Conservation (phyloP, 2,797 vertebrate species). For the Girardinus metallicus region DNA sequence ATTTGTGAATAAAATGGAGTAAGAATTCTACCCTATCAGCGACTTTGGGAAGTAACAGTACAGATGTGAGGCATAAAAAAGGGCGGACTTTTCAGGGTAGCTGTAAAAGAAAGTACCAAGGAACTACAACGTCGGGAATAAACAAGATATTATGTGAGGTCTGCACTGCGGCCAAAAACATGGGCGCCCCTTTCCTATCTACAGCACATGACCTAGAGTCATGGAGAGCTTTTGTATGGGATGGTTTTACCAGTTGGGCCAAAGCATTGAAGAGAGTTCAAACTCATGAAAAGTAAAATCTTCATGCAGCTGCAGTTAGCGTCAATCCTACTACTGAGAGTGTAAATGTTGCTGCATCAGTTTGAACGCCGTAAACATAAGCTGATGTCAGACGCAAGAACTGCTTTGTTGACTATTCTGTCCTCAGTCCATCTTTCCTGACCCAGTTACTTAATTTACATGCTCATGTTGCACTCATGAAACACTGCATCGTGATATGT, state of each 20-base stretch:
- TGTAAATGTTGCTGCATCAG: constrained; percentile 5
- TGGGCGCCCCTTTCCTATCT: background rate
- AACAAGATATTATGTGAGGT: background rate
- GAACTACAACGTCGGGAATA: background rate
- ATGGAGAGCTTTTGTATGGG: background rate
- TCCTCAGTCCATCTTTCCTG: background rate
- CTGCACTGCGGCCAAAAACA: background rate
- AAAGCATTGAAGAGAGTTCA: background rate
- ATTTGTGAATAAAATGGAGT: too few relatives aligned
- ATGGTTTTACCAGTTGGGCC: background rate
- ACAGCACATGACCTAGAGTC: constrained; percentile 1
- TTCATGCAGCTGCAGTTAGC: background rate
- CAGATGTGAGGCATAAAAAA: too few relatives aligned
- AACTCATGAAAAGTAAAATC: background rate
- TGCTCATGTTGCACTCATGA: background rate
- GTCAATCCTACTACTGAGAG: background rate
- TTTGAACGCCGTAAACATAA: constrained; percentile 5
- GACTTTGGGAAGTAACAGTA: too few relatives aligned
- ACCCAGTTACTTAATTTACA: background rate
- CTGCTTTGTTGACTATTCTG: constrained; percentile 1
- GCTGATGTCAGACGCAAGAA: constrained; percentile 4
- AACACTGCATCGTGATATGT: background rate
- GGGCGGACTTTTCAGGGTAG: too few relatives aligned
- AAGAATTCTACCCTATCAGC: too few relatives aligned
- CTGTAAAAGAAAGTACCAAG: background rate